Percentiles rank a stretch among this genome's conserved stretches.
phyloP scores from a whole-genome alignment of 2,888 invertebrate genomes.

The Odontocolon sp. region DNA sequence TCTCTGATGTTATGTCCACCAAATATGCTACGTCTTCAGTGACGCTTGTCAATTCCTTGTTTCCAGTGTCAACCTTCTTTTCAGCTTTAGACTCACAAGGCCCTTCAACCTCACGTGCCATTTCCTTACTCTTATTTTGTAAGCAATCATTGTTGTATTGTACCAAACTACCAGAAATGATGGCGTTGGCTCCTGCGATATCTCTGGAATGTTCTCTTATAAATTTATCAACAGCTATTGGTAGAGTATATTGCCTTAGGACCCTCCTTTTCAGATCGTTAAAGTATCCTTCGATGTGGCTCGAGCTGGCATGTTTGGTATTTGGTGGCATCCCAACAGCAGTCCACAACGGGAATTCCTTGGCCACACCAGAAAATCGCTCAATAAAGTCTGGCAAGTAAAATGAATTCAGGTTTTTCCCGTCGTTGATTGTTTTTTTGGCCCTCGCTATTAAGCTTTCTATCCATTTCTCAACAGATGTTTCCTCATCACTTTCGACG shows the following conservation, averaged over 20 bases:
- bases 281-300: background rate
- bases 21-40: no score
- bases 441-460: background rate
- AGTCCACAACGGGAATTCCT: conserved; percentile 12
- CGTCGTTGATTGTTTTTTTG: background rate
- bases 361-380: background rate
- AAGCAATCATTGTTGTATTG: conserved; percentile 15
- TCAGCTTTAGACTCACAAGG: background rate
- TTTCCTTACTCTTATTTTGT: background rate
- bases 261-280: background rate
- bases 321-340: conserved; percentile 4
- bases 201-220: background rate
- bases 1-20: background rate
- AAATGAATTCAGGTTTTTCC: conserved; percentile 16
- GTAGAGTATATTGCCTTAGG: conserved; percentile 1
- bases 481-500: background rate
- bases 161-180: background rate
- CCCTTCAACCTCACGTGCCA: background rate
- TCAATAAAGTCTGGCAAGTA: conserved; percentile 27
- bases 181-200: background rate
- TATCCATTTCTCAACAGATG: background rate
- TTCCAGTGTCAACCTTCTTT: background rate
- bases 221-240: conserved; percentile 9
- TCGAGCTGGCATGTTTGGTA: conserved; percentile 1
- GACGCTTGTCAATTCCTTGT: no score